Conservation (phyloP, 64 coral and sea anemone species). For the Stylophora pistillata region DNA sequence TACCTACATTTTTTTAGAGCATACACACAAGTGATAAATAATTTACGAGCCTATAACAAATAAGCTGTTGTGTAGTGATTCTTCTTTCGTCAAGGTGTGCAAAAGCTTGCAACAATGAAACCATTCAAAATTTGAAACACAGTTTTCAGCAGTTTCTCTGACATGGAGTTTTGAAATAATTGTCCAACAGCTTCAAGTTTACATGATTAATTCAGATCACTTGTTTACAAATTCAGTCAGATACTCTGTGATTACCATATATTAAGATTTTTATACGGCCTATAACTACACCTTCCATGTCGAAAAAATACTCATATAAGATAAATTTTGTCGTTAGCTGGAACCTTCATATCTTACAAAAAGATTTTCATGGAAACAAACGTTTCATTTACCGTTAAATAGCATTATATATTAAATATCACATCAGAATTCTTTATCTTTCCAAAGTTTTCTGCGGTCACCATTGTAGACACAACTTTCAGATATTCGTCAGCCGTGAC, state of each 20-base stretch:
- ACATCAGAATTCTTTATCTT: neutral
- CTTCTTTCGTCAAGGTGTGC: neutral
- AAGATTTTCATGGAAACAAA: neutral
- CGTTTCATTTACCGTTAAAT: neutral
- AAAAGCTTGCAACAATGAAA: no score
- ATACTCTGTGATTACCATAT: neutral
- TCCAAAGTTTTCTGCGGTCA: conserved; percentile 15
- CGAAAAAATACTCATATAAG: no score
- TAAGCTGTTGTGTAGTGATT: neutral
- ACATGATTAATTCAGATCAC: neutral
- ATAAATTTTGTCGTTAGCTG: no score
- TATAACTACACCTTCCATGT: neutral
- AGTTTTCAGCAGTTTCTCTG: neutral
- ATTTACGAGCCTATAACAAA: neutral
- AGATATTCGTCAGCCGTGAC: neutral
- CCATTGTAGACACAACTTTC: neutral
- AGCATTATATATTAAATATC: neutral
- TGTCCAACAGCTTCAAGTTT: neutral
- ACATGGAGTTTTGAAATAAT: neutral
- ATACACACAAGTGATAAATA: neutral
- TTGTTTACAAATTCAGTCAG: neutral
- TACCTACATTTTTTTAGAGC: neutral
- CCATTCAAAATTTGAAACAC: neutral
- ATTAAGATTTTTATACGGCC: neutral
- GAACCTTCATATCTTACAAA: no score